phyloP scores from a whole-genome alignment of 2,113 vertebrate genomes.

The Hyla sarda region DNA sequence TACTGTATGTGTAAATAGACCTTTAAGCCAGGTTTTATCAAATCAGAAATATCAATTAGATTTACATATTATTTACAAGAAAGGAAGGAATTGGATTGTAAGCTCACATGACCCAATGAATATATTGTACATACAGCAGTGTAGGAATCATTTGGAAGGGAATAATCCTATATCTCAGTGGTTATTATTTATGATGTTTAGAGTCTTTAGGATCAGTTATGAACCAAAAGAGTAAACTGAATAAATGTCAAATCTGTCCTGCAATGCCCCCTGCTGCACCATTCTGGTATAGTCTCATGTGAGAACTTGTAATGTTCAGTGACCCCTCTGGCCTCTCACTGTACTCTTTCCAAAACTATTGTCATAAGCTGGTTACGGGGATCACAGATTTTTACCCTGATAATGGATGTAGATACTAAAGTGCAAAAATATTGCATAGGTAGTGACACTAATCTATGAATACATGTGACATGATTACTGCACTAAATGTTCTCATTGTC shows the following conservation, averaged over 20 bases:
- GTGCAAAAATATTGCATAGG: not conserved
- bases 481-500: not conserved
- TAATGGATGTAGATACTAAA: not conserved
- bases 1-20: too few species aligned
- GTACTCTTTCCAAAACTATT: not conserved
- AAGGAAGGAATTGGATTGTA: not conserved
- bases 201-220: not conserved
- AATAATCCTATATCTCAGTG: not conserved
- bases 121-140: not conserved
- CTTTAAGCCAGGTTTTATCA: too few species aligned
- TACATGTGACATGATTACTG: not conserved
- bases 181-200: not conserved
- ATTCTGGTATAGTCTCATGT: too few species aligned
- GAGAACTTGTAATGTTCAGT: not conserved
- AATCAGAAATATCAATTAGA: not conserved
- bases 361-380: not conserved
- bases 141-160: not conserved
- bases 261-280: slow-evolving; percentile 35
- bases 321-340: not conserved
- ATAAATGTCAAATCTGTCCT: slow-evolving; percentile 22
- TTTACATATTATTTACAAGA: not conserved
- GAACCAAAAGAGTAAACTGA: not conserved
- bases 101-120: not conserved
- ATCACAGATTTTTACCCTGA: not conserved
- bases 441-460: not conserved